Base-by-base conservation (phyloP, 2,888 invertebrate genomes). In the Aspidiotus destructor region DNA sequence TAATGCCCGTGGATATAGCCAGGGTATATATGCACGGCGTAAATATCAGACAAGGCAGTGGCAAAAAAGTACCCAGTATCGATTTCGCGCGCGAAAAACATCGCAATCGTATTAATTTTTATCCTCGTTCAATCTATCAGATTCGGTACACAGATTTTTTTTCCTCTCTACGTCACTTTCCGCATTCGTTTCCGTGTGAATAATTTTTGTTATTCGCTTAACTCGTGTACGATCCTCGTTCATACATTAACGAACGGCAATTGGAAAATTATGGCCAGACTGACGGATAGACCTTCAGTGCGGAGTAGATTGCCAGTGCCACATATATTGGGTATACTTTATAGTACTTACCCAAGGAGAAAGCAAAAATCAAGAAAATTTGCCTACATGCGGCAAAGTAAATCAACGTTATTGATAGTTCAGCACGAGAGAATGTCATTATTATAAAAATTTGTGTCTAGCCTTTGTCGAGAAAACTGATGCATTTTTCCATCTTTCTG, bases 91-190 rank as follows among this genome's bases (percentile, higher is more conserved):
- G 63, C 53, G 63, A 63, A 63, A 63, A 63, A 63, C 63, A 63
- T 63, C 63, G 63, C 63, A 63, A 63, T 63, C 63, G 63, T 63
- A 63, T 63, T 63, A 63, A 63, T 63, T 63, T 63, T 63, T 63
- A 63, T 63, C 54, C 63, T 28, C 52, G 54, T 53, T 53, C 63
- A 63, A 63, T 63, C 53, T 63, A 63, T 63, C 53, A 54, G 28
- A 28, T 28, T 28, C 28, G 63, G 53, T 53, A 63, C 16, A 53
- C 63, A 40, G 54, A 53, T 63, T 48, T 63, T 48, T 63, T 17
- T 28, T 48, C 28, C 15, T 53, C 28, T 48, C 54, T 28, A 28
- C 28, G 28, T 28, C 28, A 28, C 28, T 28, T 28, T 28, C 28
- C 28, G 28, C 28, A 28, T 28, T 28, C 48, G 16, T 63, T 54